Evolutionary conservation across 1,140 invertebrate species (phyloP).

Genomic region (Elysia chlorotica): DNA sequence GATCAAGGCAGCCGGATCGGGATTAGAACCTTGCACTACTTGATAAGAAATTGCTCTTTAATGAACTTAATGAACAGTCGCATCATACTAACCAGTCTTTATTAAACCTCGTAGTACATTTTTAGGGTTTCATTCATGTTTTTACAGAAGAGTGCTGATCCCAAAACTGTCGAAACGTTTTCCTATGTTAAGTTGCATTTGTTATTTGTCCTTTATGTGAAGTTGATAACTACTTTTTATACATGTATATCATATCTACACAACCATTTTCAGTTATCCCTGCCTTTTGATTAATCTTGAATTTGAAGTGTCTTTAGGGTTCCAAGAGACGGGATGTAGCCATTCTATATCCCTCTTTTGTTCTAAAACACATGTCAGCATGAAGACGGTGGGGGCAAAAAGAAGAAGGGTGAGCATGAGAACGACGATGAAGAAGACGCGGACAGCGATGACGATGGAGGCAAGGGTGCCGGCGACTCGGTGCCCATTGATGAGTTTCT

Average conservation of each 20-base stretch:
- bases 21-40: no score
- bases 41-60: no score
- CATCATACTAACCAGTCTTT: background rate
- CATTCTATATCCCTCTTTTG: background rate
- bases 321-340: background rate
- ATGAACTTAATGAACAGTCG: no score
- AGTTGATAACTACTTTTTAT: background rate
- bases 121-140: background rate
- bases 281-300: background rate
- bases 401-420: background rate
- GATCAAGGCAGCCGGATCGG: no score
- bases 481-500: conserved; percentile 6
- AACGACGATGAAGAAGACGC: conserved; percentile 2
- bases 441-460: conserved; percentile 11
- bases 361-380: background rate
- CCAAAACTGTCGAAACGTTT: no score
- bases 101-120: background rate
- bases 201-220: background rate
- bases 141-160: no score
- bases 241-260: background rate
- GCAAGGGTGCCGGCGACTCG: background rate
- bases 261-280: no score
- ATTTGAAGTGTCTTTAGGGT: background rate
- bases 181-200: background rate
- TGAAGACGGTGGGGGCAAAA: background rate